A percentile compares a stretch with the other conserved stretches of the same genome.
These are phyloP conservation scores for Ascidia mentula DNA, from an alignment of 23 tunicate genomes.

Conservation along the genomic window DNA sequence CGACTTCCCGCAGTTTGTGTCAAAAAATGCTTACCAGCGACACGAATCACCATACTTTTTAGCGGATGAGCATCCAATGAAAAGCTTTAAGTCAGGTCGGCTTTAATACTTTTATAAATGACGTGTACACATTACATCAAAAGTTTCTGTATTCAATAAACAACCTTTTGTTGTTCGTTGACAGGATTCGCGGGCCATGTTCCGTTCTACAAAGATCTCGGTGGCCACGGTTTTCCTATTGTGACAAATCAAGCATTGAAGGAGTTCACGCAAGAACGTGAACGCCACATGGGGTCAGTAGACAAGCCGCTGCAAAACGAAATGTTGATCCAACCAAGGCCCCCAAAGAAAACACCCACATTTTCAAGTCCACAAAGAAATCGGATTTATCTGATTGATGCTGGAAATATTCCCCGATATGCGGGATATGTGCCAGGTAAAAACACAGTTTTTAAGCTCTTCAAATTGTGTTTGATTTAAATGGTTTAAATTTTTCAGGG, in stretches of 20 bases:
- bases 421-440: slow-evolving; percentile 92
- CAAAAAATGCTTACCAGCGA: slow-evolving; percentile 30
- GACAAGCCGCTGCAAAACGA: slow-evolving; percentile 21
- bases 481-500: slow-evolving; percentile 31
- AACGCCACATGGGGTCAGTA: slow-evolving; percentile 1
- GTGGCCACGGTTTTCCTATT: slow-evolving; percentile 65
- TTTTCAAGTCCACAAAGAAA: slow-evolving; percentile 10
- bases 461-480: neutral
- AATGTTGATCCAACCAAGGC: slow-evolving; percentile 22
- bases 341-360: slow-evolving; percentile 9
- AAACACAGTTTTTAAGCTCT: neutral
- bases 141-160: no score
- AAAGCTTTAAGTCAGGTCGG: slow-evolving; percentile 67
- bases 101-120: no score
- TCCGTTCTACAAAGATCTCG: slow-evolving; percentile 83
- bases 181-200: slow-evolving; percentile 93
- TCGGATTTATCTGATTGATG: slow-evolving; percentile 43
- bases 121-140: no score
- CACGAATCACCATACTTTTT: slow-evolving; percentile 78
- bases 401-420: slow-evolving; percentile 80
- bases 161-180: no score
- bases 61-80: slow-evolving; percentile 61
- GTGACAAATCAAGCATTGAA: slow-evolving; percentile 79
- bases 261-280: slow-evolving; percentile 53
- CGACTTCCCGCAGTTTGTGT: slow-evolving; percentile 41